These are phyloP conservation scores for Amyelois transitella DNA, from an alignment of 1,140 invertebrate genomes.

Conservation along the genomic window DNA sequence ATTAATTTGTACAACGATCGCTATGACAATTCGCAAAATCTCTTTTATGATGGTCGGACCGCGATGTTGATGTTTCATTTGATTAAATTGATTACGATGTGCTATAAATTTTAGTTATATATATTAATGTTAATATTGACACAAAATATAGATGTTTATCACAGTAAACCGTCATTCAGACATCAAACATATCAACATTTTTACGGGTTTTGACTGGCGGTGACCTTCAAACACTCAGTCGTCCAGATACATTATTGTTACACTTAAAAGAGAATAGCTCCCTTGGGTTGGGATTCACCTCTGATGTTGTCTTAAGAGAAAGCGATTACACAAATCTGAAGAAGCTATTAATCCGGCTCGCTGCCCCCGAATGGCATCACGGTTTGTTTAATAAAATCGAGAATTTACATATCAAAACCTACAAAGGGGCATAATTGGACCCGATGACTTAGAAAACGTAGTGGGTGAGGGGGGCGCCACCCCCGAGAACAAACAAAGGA, in stretches of 20 bases:
- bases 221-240: background rate
- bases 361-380: constrained; percentile 71
- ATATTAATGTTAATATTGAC: background rate
- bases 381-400: constrained; percentile 74
- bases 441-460: constrained; percentile 73
- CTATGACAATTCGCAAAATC: constrained; percentile 22
- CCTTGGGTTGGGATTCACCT: constrained; percentile 49
- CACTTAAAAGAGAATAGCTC: constrained; percentile 50
- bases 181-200: no score
- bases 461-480: constrained; percentile 59
- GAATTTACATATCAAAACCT: constrained; percentile 74
- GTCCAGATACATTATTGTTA: background rate
- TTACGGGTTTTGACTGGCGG: background rate
- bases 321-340: constrained; percentile 74
- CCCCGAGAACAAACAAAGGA: constrained; percentile 71
- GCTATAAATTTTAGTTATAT: background rate
- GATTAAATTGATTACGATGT: background rate
- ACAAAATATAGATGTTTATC: background rate
- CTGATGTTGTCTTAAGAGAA: constrained; percentile 69
- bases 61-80: background rate
- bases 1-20: constrained; percentile 51
- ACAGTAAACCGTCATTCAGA: background rate
- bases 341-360: constrained; percentile 72
- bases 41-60: constrained; percentile 12
- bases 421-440: constrained; percentile 73